Base-by-base conservation (phyloP, 64 coral and sea anemone species). In the Montipora efflorescens region DNA sequence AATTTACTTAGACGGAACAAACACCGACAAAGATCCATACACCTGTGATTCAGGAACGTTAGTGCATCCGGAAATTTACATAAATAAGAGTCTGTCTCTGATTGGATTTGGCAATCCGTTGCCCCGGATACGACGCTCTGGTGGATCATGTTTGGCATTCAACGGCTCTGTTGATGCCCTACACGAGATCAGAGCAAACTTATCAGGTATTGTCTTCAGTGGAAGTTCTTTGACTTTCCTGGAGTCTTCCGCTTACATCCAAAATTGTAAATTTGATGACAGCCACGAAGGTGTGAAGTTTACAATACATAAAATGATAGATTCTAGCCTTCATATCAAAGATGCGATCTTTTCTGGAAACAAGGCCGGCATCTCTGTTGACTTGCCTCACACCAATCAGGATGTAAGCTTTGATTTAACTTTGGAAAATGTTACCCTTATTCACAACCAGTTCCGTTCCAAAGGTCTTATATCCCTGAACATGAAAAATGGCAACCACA, bases 1-100 rank as follows among this genome's bases (percentile, higher is more conserved):
- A 12, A 88, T 95, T 81, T 64, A 92, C 48, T 48, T 95, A 12
- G 78, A 95, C 47, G 94, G 94, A 23, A 89, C 45, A 12, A 79
- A 48, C 53, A 89, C 94, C 16, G 23, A 52, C 53, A 62, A 81
- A 22, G 16, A 88, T 59, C 94, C 94, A 16, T 95, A 92, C 79
- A 59, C 70, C 68, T 92, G 94, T 57, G 64, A 48, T 53, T 74
- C 89, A 57, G 47, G 45, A 47, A 81, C 74, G 3, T 48, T 61
- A 82, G 14, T 48, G 53, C 45, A 87, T 82, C 77, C 84, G 62
- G 94, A 90, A 58, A 78, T 95, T 80, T 92, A 89, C 47, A 49
- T 89, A 19, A 78, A 92, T 21, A 95, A 92, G 51, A 89, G 78
- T 20, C 58, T 95, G 43, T 67, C 51, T 22, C 70, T 95, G 36